Percentiles rank a stretch among this genome's conserved stretches.
Evolutionary conservation across 1,140 invertebrate species (phyloP).

Genomic region (Sweltsa coloradensis): DNA sequence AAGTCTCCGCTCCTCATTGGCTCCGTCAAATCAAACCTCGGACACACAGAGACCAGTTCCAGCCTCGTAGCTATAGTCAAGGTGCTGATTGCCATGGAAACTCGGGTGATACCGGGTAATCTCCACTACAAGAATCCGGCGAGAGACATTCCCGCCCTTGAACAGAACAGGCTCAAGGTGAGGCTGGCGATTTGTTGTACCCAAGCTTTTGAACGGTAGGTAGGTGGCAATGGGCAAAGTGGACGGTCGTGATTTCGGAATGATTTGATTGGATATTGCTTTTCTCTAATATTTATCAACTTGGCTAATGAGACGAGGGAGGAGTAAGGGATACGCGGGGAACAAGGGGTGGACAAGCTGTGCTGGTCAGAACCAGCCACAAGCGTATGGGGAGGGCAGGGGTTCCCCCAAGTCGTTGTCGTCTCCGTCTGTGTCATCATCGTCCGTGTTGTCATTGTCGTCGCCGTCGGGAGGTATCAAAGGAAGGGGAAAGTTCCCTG

Average conservation of each 20-base stretch:
- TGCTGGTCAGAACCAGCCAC: no score
- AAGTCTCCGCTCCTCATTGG: constrained; percentile 39
- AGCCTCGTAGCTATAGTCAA: constrained; percentile 19
- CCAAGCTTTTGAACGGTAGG: not conserved
- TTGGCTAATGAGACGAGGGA: not conserved
- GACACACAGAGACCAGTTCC: constrained; percentile 46
- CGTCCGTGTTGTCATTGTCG: no score
- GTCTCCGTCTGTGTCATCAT: no score
- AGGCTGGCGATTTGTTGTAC: no score
- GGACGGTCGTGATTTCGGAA: no score
- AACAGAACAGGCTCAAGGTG: constrained; percentile 54
- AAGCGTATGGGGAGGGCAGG: no score
- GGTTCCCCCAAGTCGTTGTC: no score
- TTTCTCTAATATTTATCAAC: not conserved
- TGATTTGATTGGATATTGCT: no score
- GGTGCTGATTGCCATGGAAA: constrained; percentile 51
- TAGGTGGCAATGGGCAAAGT: not conserved
- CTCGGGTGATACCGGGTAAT: constrained; percentile 62
- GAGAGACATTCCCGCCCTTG: constrained; percentile 55
- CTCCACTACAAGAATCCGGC: constrained; percentile 63
- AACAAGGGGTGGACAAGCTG: no score
- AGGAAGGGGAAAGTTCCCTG: no score
- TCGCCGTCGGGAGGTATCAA: no score
- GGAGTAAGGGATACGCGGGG: no score
- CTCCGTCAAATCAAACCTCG: constrained; percentile 50